Percentiles rank a stretch among this genome's conserved stretches.
Evolutionary conservation across 2,888 invertebrate genomes (phyloP).

Genomic region (Nebria brevicollis): DNA sequence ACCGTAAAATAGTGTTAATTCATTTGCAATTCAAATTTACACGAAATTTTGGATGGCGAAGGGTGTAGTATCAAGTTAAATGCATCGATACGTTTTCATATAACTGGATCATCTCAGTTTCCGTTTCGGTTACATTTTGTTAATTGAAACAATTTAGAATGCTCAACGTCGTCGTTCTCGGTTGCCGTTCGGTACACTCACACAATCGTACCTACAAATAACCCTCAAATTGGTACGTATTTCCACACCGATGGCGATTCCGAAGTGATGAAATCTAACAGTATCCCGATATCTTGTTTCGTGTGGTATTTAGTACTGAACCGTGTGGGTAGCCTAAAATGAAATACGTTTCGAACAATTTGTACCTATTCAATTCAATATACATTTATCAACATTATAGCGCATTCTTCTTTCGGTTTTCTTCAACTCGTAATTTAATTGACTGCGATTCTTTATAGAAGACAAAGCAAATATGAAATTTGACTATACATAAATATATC

Average conservation of each 20-base stretch:
- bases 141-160: conserved; percentile 46
- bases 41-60: not conserved
- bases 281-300: not conserved
- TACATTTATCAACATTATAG: too few species aligned
- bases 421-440: too few species aligned
- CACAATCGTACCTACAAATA: not conserved
- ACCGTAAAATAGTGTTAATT: not conserved
- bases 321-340: not conserved
- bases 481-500: too few species aligned
- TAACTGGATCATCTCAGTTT: not conserved
- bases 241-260: not conserved
- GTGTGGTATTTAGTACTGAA: not conserved
- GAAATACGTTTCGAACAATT: not conserved
- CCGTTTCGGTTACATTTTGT: conserved; percentile 43
- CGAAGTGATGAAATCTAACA: not conserved
- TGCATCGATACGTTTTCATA: not conserved
- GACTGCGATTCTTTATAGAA: too few species aligned
- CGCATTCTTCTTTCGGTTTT: too few species aligned
- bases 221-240: not conserved
- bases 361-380: not conserved
- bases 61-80: not conserved
- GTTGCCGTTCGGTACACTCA: not conserved
- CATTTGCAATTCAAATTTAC: not conserved
- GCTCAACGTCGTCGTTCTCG: conserved; percentile 26
- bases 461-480: too few species aligned